A percentile compares a stretch with the other conserved stretches of the same genome.
phyloP scores from a whole-genome alignment of 2,113 vertebrate genomes.

The Dicentrarchus labrax region DNA sequence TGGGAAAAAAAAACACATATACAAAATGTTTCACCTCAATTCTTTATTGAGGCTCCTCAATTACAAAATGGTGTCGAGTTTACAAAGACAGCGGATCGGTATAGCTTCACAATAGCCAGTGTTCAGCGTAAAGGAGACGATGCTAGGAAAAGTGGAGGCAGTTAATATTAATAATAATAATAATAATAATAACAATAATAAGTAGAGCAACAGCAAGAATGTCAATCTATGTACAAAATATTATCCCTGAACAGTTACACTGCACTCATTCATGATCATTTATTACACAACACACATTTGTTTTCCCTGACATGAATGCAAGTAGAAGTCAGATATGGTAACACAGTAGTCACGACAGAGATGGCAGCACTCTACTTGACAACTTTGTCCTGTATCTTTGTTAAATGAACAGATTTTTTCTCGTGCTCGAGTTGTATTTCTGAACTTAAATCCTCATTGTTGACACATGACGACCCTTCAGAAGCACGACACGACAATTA shows the following conservation, averaged over 20 bases:
- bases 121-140: conserved; percentile 59
- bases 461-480: neutral
- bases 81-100: conserved; percentile 68
- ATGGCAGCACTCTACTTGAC: conserved; percentile 5
- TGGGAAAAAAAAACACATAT: neutral
- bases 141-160: conserved; percentile 54
- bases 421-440: neutral
- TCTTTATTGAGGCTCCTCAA: conserved; percentile 79
- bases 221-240: conserved; percentile 73
- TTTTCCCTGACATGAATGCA: conserved; percentile 72
- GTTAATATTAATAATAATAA: conserved; percentile 60
- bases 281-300: conserved; percentile 38
- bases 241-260: conserved; percentile 84
- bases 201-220: conserved; percentile 56
- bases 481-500: neutral
- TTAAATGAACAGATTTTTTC: conserved; percentile 2
- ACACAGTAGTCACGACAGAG: conserved; percentile 54
- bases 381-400: neutral
- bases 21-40: conserved; percentile 66
- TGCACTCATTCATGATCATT: conserved; percentile 66
- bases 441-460: neutral
- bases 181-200: conserved; percentile 55
- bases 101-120: conserved; percentile 71
- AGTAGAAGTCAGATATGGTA: conserved; percentile 28
- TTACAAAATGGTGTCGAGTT: conserved; percentile 78